Percentiles rank a stretch among this genome's conserved stretches.
phyloP scores from a whole-genome alignment of 2,797 vertebrate species.

The Epinephelus awoara region DNA sequence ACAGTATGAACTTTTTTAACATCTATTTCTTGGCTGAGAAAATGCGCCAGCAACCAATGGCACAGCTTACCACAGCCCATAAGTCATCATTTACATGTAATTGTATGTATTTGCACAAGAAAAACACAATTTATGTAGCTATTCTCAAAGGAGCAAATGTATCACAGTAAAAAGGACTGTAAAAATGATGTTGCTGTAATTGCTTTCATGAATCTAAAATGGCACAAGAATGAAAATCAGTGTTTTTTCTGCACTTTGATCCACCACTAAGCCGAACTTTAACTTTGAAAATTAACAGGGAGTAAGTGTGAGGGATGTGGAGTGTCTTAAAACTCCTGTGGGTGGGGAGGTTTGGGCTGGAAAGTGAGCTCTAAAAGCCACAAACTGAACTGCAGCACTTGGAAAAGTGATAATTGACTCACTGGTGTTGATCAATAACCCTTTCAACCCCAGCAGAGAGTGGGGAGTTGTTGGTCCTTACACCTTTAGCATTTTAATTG shows the following conservation, averaged over 20 bases:
- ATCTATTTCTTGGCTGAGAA: background rate
- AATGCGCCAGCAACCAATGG: background rate
- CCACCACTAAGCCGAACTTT: slow-evolving; percentile 4
- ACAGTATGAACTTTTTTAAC: background rate
- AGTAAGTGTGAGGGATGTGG: slow-evolving; percentile 38
- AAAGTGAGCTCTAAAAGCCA: slow-evolving; percentile 48
- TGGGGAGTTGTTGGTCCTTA: slow-evolving; percentile 9
- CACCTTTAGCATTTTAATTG: slow-evolving; percentile 27
- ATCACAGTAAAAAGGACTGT: background rate
- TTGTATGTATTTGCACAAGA: background rate
- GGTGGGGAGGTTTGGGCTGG: slow-evolving; percentile 24
- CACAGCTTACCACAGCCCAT: background rate
- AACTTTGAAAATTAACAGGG: slow-evolving; percentile 23
- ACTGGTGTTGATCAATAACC: slow-evolving; percentile 56
- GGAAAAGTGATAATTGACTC: slow-evolving; percentile 60
- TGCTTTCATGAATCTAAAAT: slow-evolving; percentile 27
- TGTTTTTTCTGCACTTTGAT: slow-evolving; percentile 28
- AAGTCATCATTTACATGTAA: background rate
- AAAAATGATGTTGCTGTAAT: slow-evolving; percentile 8
- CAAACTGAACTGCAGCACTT: slow-evolving; percentile 40
- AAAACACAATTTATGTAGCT: background rate
- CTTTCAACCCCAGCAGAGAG: slow-evolving; percentile 39
- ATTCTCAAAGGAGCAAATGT: slow-evolving; percentile 4
- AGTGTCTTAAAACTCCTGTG: slow-evolving; percentile 46
- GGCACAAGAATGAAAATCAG: slow-evolving; percentile 5